Base-by-base conservation (phyloP, 2,113 vertebrate species). In the Alligator sinensis region DNA sequence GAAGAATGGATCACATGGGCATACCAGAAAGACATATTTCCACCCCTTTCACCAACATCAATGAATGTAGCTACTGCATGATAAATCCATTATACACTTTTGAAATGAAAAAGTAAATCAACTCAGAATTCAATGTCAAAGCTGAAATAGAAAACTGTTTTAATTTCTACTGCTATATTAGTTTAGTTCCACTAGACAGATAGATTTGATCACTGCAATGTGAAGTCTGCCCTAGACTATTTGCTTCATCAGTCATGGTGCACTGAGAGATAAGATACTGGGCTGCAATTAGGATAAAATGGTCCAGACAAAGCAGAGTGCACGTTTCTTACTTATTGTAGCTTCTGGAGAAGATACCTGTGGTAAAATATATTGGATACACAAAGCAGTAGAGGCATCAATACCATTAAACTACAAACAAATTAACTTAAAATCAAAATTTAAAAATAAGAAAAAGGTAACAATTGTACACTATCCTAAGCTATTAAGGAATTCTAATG, bases 281-380 rank as follows among this genome's bases (percentile, higher is more conserved):
- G 38, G 66, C 84, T 83, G 30, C 79, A 95, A 93, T 95, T 91
- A 94, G 77, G 58, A 24, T 38, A 64, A 57, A 58, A 18, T 1
- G 38, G 76, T 18, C 61, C 2, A 2, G 63, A 70, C 19, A 93
- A 88, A 85, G 61, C 5, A 80, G 75, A 89, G 54, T 70, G 91
- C 74, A 82, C 24, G 87, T 96, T 96, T 89, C 93, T 93, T 80
- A 90, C 82, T 89, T 90, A 63, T 16, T 85, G 55, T 34, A 86
- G 64, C 6, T 1, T 81, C 78, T 93, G 38, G 22, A 84, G 64
- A 95, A 93, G 64, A 87, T 9, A 84, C 54, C 19, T 77, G 63
- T 75, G n/a, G 77, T 60, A 0, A 1, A 83, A 92, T 80, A 81
- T 75, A 75, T 21, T 47, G 12, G 13, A 77, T 80, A 94, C 19